Percentiles rank a stretch among this genome's conserved stretches.
Evolutionary conservation across 2,797 vertebrate species (phyloP).

Genomic region (Ibycter americanus): DNA sequence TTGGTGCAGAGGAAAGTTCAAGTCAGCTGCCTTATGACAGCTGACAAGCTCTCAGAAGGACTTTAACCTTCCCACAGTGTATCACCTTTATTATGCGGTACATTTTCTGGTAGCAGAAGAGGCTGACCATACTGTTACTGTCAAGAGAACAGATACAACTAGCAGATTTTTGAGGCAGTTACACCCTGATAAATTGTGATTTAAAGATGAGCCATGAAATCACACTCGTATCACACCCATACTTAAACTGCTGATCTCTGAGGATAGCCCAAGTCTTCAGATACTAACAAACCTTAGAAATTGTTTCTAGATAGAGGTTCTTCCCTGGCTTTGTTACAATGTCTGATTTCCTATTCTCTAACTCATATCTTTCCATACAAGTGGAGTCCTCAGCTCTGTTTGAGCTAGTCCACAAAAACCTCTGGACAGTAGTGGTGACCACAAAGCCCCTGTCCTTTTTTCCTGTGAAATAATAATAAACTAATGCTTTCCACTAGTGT

Average conservation of each 20-base stretch:
- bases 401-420: background rate
- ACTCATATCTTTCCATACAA: background rate
- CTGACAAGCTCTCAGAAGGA: background rate
- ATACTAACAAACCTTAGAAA: background rate
- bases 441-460: background rate
- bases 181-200: background rate
- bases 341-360: background rate
- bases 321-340: background rate
- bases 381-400: background rate
- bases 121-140: background rate
- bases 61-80: background rate
- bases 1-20: background rate
- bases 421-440: background rate
- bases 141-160: background rate
- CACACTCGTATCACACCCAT: background rate
- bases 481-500: background rate
- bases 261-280: background rate
- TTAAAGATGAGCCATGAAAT: background rate
- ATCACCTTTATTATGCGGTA: background rate
- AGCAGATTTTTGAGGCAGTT: background rate
- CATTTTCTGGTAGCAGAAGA: background rate
- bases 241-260: background rate
- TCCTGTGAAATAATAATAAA: background rate
- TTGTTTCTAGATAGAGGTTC: background rate
- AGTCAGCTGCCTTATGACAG: background rate